A percentile compares a stretch with the other conserved stretches of the same genome.
phyloP scores from a whole-genome alignment of 1,140 invertebrate species.

The Bombus pyrosoma region DNA sequence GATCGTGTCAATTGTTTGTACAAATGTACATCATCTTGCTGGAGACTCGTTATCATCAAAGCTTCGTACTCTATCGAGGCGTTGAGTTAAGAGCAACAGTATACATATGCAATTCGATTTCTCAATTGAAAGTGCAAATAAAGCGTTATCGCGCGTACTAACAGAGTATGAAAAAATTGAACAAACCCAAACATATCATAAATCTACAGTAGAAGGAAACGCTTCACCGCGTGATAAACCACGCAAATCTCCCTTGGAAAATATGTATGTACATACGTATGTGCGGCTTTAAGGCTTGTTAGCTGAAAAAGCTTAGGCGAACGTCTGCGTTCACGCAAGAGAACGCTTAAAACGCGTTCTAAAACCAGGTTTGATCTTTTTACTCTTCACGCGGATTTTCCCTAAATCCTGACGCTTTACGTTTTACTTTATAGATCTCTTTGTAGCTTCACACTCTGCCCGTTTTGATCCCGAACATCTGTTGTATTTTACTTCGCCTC shows the following conservation, averaged over 20 bases:
- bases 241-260: too few relatives aligned
- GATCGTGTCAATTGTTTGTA: background rate
- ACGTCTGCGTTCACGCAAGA: constrained; percentile 8
- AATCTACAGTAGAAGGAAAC: background rate
- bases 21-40: background rate
- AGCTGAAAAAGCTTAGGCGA: constrained; percentile 1
- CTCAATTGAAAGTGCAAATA: too few relatives aligned
- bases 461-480: background rate
- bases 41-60: background rate
- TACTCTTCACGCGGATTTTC: background rate
- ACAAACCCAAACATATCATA: background rate
- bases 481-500: background rate
- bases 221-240: too few relatives aligned
- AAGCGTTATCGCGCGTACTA: background rate
- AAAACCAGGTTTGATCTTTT: constrained; percentile 14
- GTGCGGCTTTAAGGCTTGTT: constrained; percentile 28
- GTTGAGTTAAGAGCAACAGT: too few relatives aligned
- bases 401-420: constrained; percentile 11
- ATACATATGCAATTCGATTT: too few relatives aligned
- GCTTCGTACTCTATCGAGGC: background rate
- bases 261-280: too few relatives aligned
- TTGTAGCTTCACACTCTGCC: background rate
- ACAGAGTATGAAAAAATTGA: too few relatives aligned
- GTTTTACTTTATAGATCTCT: constrained; percentile 11
- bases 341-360: constrained; percentile 24